Percentiles rank a stretch among this genome's conserved stretches.
Evolutionary conservation across 2,797 vertebrate genomes (phyloP).

Genomic region (Ctenosaura bakeri): DNA sequence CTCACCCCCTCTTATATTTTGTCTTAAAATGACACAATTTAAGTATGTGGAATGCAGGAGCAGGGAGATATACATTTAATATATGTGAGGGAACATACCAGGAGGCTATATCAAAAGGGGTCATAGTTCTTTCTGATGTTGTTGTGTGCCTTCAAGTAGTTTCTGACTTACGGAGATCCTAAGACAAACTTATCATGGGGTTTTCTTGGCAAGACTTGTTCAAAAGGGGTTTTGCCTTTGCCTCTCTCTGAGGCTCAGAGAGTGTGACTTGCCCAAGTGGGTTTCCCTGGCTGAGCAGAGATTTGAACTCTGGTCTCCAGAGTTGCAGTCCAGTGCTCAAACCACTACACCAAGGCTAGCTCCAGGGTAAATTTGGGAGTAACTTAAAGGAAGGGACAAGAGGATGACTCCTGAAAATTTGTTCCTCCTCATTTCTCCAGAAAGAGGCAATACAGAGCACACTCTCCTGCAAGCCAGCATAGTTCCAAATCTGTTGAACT

Average conservation of each 20-base stretch:
- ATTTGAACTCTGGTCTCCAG: too few relatives aligned
- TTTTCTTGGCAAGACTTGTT: too few relatives aligned
- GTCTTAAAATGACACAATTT: not conserved
- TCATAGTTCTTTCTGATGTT: not conserved
- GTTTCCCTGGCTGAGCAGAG: too few relatives aligned
- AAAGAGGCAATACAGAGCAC: not conserved
- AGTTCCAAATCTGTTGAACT: too few relatives aligned
- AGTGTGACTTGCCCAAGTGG: too few relatives aligned
- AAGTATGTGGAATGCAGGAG: not conserved
- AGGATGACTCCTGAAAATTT: not conserved
- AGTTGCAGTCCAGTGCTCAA: too few relatives aligned
- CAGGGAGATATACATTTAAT: not conserved
- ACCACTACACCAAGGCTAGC: too few relatives aligned
- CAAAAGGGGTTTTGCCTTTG: too few relatives aligned
- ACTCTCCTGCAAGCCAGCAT: too few relatives aligned
- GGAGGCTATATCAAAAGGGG: not conserved
- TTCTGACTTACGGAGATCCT: too few relatives aligned
- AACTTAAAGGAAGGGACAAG: not conserved
- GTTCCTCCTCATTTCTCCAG: not conserved
- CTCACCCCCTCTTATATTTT: not conserved
- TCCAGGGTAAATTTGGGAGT: not conserved
- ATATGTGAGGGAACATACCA: not conserved
- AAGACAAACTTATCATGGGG: too few relatives aligned
- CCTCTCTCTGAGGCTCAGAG: too few relatives aligned
- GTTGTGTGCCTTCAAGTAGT: not conserved